Evolutionary conservation across 2,888 invertebrate genomes (phyloP).

Genomic region (Cactoblastis cactorum): DNA sequence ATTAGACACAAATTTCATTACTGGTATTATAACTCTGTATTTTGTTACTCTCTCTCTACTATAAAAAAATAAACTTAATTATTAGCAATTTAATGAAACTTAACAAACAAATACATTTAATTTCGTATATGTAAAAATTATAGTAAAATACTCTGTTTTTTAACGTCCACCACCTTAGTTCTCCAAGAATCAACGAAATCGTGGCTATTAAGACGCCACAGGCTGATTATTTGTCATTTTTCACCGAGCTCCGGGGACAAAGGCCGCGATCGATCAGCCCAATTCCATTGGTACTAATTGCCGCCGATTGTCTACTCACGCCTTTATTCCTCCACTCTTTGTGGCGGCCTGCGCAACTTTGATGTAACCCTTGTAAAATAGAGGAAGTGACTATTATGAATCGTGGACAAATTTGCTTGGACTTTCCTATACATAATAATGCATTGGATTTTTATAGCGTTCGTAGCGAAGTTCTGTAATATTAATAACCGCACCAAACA

Average conservation of each 20-base stretch:
- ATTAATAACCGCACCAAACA: too few species aligned
- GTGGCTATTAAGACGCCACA: constrained; percentile 23
- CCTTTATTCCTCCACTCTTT: constrained; percentile 55
- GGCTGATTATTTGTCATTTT: constrained; percentile 38
- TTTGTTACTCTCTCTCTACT: too few species aligned
- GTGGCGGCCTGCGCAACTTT: constrained; percentile 39
- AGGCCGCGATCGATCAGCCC: constrained; percentile 53
- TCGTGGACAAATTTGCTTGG: not conserved
- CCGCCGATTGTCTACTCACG: constrained; percentile 50
- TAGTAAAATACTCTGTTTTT: too few species aligned
- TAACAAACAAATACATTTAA: too few species aligned
- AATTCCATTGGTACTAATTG: constrained; percentile 58
- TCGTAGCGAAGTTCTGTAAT: not conserved
- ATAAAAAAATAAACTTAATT: too few species aligned
- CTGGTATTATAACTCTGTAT: too few species aligned
- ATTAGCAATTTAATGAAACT: too few species aligned
- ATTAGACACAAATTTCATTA: too few species aligned
- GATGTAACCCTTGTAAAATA: constrained; percentile 35
- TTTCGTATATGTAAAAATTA: too few species aligned
- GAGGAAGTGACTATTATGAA: constrained; percentile 14
- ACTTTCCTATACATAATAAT: not conserved
- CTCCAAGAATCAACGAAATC: not conserved
- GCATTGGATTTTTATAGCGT: not conserved
- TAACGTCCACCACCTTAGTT: not conserved
- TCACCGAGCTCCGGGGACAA: constrained; percentile 49